Evolutionary conservation across 2,113 vertebrate genomes (phyloP).

Genomic region (Phocoena phocoena): DNA sequence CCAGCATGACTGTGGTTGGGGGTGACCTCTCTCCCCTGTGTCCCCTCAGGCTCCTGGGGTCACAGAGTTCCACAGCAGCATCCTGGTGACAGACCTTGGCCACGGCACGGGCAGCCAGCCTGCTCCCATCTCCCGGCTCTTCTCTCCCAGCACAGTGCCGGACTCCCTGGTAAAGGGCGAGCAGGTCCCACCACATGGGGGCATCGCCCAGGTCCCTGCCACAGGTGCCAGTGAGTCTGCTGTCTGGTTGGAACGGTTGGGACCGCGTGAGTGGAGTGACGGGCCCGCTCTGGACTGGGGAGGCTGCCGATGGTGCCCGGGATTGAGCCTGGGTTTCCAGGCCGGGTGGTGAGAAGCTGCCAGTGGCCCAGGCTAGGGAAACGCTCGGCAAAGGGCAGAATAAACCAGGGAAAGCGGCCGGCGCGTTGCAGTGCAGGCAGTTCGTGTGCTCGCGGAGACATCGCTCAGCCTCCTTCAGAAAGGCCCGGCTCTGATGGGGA

Average conservation of each 20-base stretch:
- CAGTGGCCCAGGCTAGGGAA: background rate
- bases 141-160: constrained; percentile 80
- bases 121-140: constrained; percentile 81
- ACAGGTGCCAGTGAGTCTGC: constrained; percentile 86
- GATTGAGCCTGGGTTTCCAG: background rate
- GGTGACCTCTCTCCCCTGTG: background rate
- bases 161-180: constrained; percentile 90
- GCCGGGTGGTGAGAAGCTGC: background rate
- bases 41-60: constrained; percentile 85
- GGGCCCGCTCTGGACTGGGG: background rate
- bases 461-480: too few species aligned
- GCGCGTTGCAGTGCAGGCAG: fast-evolving
- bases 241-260: fast-evolving
- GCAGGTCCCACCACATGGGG: constrained; percentile 82
- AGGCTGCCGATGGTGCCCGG: fast-evolving
- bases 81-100: constrained; percentile 84
- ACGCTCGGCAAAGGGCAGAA: fast-evolving
- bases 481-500: background rate
- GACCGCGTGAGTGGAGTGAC: too few species aligned
- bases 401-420: too few species aligned
- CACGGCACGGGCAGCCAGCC: constrained; percentile 80
- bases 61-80: constrained; percentile 86
- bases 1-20: fast-evolving
- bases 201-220: constrained; percentile 84
- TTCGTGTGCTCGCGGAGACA: fast-evolving